Base-by-base conservation (phyloP, 2,888 invertebrate genomes). In the Argynnis bischoffii region DNA sequence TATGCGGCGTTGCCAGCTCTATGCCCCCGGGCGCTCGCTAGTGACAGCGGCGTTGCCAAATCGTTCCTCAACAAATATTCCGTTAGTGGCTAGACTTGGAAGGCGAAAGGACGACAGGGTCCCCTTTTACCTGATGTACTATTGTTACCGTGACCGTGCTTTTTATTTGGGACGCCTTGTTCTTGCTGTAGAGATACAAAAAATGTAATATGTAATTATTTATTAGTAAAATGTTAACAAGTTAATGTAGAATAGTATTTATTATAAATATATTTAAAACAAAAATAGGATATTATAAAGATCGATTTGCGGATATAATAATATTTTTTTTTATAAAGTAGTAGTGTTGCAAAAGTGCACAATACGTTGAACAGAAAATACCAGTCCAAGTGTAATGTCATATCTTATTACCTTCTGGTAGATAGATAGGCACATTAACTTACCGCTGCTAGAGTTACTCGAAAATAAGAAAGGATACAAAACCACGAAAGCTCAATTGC, bases 1-100 rank as follows among this genome's bases (percentile, higher is more conserved):
- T 70, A 71, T 16, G 83, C 82, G 79, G 78, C 80, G 86, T 86
- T 86, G 86, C 86, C 86, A 77, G 75, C 80, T 77, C 76, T 75
- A 74, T 79, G 78, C 79, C 80, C 81, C 81, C 74, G 66, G 72
- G 66, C 64, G 51, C 55, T 74, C 76, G 72, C 76, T 75, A 76
- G 75, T 78, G 78, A 78, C 67, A 76, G 87, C 87, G 84, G 77
- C 85, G 88, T 88, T 88, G 88, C 88, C 88, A 84, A 83, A 81
- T 82, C 80, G 81, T 47, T 53, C 64, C 35, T 48, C 63, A 50
- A 63, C 63, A 74, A 75, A 74, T 74, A 76, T 75, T 80, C 77
- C 72, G 77, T 78, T 77, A 77, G 81, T 79, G 75, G 80, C 81
- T 82, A 82, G 83, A 81, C 78, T 79, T 78, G 78, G 78, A 79